Base-by-base conservation (phyloP, 2,113 vertebrate genomes). In the Hyperopisus bebe region DNA sequence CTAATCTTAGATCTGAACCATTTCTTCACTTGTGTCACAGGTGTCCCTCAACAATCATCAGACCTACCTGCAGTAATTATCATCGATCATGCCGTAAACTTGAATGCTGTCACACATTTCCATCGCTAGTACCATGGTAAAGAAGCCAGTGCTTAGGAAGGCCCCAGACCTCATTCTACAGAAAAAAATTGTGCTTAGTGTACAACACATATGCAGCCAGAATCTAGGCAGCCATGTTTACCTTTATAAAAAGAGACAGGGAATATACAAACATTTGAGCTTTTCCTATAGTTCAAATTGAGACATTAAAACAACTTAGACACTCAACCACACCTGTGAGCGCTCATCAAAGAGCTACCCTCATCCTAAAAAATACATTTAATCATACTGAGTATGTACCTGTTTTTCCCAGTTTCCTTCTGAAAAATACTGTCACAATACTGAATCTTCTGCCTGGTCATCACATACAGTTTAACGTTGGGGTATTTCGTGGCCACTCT, bases 111-210 rank as follows among this genome's bases (percentile, higher is more conserved):
- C 97, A 0, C 98, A 99, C 88, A 98, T 91, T 51, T 99, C 98
- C 92, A 98, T 95, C 3, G 97, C 97, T 58, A 99, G 94, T 90
- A 98, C 97, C 97, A 99, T 98, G 5, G 98, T 97, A 95, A 99
- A 99, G 96, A 98, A 99, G 58, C 98, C 98, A 0, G 98, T 99
- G 93, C 98, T 99, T 91, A 99, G 97, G 92, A 96, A 99, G 0
- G 98, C 96, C 19, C 98, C 98, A 0, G 98, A 98, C 90, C 98
- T 96, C 92, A 97, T 94, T 94, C 98, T 99, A 95, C 82, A 46
- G 24, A 62, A 91, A 17, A 93, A 92, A 9, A 92, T 27, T 27
- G 1, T n/a, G 44, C 48, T 55, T n/a, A 83, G 10, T 53, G 24
- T 77, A 27, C 9, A 27, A 80, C 9, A 87, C 58, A 80, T 13